Conservation (phyloP, 1,140 invertebrate species). For the Hypothenemus hampei region DNA sequence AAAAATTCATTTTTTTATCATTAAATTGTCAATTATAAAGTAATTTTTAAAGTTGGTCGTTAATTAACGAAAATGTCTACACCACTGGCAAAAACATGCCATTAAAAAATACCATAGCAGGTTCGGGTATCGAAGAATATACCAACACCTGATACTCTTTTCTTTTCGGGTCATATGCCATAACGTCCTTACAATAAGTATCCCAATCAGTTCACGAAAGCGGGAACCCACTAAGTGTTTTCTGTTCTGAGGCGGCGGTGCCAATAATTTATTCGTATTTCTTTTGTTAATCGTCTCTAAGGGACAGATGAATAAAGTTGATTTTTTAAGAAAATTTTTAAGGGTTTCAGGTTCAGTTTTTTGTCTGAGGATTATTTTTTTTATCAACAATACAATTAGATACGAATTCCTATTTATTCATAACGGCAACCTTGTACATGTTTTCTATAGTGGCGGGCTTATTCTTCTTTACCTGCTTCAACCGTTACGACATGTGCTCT, state of each 20-base stretch:
- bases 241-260: too few relatives aligned
- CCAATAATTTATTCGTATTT: too few relatives aligned
- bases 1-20: background rate
- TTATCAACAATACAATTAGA: too few relatives aligned
- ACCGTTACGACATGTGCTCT: slow-evolving; percentile 21
- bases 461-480: slow-evolving; percentile 16
- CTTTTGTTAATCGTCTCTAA: too few relatives aligned
- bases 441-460: slow-evolving; percentile 17
- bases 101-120: slow-evolving; percentile 12
- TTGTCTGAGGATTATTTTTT: too few relatives aligned
- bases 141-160: slow-evolving; percentile 24
- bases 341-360: too few relatives aligned
- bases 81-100: slow-evolving; percentile 11
- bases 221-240: too few relatives aligned
- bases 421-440: slow-evolving; percentile 8
- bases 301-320: too few relatives aligned
- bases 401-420: background rate
- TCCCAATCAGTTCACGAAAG: slow-evolving; percentile 24
- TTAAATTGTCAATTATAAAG: background rate
- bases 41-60: too few relatives aligned
- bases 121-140: slow-evolving; percentile 21
- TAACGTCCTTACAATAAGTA: slow-evolving; percentile 27
- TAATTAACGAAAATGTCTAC: background rate
- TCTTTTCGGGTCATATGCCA: slow-evolving; percentile 24
- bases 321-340: too few relatives aligned